Base-by-base conservation (phyloP, 2,113 vertebrate species). In the Trichomycterus rosablanca region DNA sequence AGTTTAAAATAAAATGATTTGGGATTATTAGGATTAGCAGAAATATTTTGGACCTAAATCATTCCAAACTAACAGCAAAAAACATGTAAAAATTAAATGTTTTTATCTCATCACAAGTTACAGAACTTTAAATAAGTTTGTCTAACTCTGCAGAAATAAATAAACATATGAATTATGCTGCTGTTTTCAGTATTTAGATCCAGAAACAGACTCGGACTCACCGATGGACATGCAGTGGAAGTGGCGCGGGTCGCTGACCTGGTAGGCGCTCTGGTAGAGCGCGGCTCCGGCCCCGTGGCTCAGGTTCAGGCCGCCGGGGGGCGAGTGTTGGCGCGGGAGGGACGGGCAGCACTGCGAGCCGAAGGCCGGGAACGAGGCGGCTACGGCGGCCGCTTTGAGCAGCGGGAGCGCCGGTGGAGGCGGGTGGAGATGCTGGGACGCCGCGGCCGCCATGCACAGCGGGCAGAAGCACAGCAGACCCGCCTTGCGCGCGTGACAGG, bases 171-270 rank as follows among this genome's bases (percentile, higher is more conserved):
- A n/a, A n/a, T n/a, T n/a, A n/a, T n/a, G n/a, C n/a, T n/a, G n/a
- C n/a, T n/a, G n/a, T n/a, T n/a, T n/a, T n/a, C n/a, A n/a, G n/a
- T n/a, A n/a, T n/a, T n/a, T n/a, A n/a, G n/a, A n/a, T n/a, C n/a
- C n/a, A 30, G 26, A 30, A 30, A 4, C 3, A 7, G 26, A 44
- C 15, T 14, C 5, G 28, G 5, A 20, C 22, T 95, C 78, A 98
- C 95, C 95, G 76, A 98, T 90, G 52, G 95, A 93, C 80, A 98
- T 91, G 87, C 95, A 98, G 85, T 97, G 94, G 80, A 95, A 98
- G 75, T 95, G 94, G 10, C 94, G 83, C n/a, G 94, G 95, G 70
- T 96, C 95, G 1, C 93, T 90, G 40, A 96, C 83, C 0, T 92
- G 84, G 62, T 97, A 98, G n/a, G 94, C 84, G 26, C 90, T 88